These are phyloP conservation scores for Plebejus anna DNA, from an alignment of 2,888 invertebrate species.

Conservation along the genomic window DNA sequence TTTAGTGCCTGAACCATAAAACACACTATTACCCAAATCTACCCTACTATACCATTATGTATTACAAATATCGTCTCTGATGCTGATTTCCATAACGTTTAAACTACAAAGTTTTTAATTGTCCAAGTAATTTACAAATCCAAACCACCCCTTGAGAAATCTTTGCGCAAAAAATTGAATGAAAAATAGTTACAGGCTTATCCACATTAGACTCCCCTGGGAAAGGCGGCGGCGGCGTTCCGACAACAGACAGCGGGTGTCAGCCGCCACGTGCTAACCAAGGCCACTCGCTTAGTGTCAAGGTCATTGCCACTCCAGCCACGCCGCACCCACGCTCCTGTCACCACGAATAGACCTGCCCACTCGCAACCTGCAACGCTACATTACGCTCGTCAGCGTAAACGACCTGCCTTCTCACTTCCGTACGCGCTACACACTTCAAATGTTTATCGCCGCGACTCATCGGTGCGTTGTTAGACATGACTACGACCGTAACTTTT, in stretches of 20 bases:
- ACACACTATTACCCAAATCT: too few relatives aligned
- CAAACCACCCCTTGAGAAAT: neutral
- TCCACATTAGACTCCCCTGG: conserved; percentile 77
- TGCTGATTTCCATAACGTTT: neutral
- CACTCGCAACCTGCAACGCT: conserved; percentile 64
- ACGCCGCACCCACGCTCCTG: conserved; percentile 78
- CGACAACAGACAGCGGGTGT: conserved; percentile 79
- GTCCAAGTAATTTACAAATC: neutral
- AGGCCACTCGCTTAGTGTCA: conserved; percentile 80
- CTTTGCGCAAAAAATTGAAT: neutral
- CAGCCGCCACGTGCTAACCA: conserved; percentile 80
- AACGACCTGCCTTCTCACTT: conserved; percentile 20
- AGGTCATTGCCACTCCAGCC: conserved; percentile 80
- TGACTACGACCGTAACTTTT: neutral
- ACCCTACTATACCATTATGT: too few relatives aligned
- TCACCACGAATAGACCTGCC: conserved; percentile 78
- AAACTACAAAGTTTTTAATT: neutral
- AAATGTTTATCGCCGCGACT: neutral
- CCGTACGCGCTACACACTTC: neutral
- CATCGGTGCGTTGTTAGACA: neutral
- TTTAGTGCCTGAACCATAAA: too few relatives aligned
- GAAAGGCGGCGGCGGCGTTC: conserved; percentile 79
- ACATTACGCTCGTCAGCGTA: conserved; percentile 42
- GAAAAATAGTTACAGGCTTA: conserved; percentile 51
- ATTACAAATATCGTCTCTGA: too few relatives aligned